Evolutionary conservation across 2,113 vertebrate genomes (phyloP).

Genomic region (Tylochromis polylepis): DNA sequence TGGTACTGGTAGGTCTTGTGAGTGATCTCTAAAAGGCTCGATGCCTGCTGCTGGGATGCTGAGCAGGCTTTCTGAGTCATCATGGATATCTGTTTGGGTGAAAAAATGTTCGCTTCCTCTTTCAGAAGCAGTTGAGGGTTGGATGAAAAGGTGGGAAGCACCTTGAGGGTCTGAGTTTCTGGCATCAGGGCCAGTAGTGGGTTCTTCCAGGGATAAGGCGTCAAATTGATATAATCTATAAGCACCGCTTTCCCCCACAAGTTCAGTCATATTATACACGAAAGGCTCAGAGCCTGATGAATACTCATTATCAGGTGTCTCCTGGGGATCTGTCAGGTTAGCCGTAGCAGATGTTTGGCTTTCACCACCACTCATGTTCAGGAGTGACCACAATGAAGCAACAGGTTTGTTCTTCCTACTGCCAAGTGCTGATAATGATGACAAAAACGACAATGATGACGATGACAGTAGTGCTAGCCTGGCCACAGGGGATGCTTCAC

Average conservation of each 20-base stretch:
- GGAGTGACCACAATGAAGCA: conserved; percentile 8
- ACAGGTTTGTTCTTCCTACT: conserved; percentile 67
- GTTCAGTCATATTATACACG: conserved; percentile 36
- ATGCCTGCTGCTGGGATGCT: neutral
- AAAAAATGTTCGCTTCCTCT: neutral
- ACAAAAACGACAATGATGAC: neutral
- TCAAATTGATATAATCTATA: conserved; percentile 54
- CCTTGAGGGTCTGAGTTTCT: neutral
- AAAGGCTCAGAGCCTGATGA: conserved; percentile 36
- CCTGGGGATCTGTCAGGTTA: conserved; percentile 22
- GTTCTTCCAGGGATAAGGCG: conserved; percentile 28
- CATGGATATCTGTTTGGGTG: neutral
- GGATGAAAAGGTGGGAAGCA: neutral
- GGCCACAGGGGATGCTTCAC: neutral
- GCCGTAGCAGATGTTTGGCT: conserved; percentile 7
- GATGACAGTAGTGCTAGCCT: neutral
- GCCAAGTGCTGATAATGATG: neutral
- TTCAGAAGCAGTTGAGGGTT: neutral
- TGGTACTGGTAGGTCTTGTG: neutral
- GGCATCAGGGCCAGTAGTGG: neutral
- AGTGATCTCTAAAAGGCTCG: neutral
- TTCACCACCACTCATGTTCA: neutral
- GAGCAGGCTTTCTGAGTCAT: neutral
- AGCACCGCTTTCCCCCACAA: neutral
- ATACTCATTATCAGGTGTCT: neutral